Percentiles rank a stretch among this genome's conserved stretches.
Evolutionary conservation across 1,140 invertebrate genomes (phyloP).

Genomic region (Eumeta japonica): DNA sequence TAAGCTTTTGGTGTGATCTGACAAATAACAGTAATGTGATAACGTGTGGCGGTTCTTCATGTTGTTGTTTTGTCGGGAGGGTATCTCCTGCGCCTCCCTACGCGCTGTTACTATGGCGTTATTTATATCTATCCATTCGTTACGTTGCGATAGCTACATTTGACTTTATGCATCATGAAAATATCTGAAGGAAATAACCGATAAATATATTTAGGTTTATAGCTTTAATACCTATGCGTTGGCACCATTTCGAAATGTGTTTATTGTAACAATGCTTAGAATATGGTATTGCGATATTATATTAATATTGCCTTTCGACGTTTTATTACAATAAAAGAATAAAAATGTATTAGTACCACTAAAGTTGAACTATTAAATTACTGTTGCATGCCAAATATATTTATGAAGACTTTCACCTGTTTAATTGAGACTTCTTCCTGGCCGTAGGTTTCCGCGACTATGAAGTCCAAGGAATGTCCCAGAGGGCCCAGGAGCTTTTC

Average conservation of each 20-base stretch:
- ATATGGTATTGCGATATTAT: slow-evolving; percentile 5
- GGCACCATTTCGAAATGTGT: slow-evolving; percentile 2
- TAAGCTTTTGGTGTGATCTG: too few species aligned
- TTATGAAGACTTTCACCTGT: slow-evolving; percentile 60
- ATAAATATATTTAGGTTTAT: not conserved
- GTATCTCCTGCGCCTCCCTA: too few species aligned
- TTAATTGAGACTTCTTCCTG: slow-evolving; percentile 83
- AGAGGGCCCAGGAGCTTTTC: slow-evolving; percentile 59
- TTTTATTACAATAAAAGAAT: slow-evolving; percentile 15
- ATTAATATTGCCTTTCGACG: not conserved
- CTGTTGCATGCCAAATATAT: slow-evolving; percentile 15
- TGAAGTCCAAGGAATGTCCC: slow-evolving; percentile 74
- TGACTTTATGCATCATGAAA: slow-evolving; percentile 1
- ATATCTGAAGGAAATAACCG: too few species aligned
- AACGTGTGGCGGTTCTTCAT: too few species aligned
- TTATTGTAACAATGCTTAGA: slow-evolving; percentile 8
- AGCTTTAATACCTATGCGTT: not conserved
- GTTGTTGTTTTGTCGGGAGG: too few species aligned
- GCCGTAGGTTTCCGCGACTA: slow-evolving; percentile 89
- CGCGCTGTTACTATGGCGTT: too few species aligned
- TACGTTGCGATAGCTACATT: too few species aligned
- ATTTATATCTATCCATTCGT: too few species aligned
- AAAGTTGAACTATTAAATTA: slow-evolving; percentile 19
- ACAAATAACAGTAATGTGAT: too few species aligned
- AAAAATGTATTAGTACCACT: slow-evolving; percentile 20